Evolutionary conservation across 2,888 invertebrate species (phyloP), one percentile per base, ranked within the genome.

Genomic region (Urechis unicinctus): DNA sequence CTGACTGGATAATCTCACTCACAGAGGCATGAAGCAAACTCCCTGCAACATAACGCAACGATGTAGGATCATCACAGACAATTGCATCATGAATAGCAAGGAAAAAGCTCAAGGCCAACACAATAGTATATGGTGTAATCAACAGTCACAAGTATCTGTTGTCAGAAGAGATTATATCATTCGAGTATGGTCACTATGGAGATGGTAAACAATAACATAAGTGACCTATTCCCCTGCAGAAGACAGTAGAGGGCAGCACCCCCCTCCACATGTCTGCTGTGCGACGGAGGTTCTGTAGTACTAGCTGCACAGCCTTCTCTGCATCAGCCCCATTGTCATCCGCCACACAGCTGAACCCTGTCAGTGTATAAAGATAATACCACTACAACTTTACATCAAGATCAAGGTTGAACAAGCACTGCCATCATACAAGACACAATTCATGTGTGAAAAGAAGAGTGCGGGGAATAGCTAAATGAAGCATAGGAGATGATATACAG

Each of bases 301-400:
- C 51, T 17, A 52, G 45, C 36, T 48, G 36, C 36, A 63, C 50
- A 9, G 56, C 61, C 9, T 41, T 43, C 29, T 28, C 48, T 2
- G 61, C 61, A 4, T 44, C 42, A 13, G 25, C 41, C 2, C 63
- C 63, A 5, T 56, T 52, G 29, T 63, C 61, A 44, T 63, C 63
- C 13, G 61, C 63, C 22, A 63, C 57, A 47, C 63, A 63, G 21
- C 48, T 52, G 52, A 63, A 62, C 9, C 60, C 63, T 63, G 53
- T 24, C 51, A 49, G 26, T 41, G 24, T 36, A 17, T 13, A 36
- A 36, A 24, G 22, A 26, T 25, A 26, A 48, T 9, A 9, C 6
- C 41, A 36, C 9, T n/a, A 36, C n/a, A 36, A 36, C 41, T 36
- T 36, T 13, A 36, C 9, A 13, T 9, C n/a, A 9, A 36, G n/a